phyloP scores from a whole-genome alignment of 2,888 invertebrate species.

The Ectobius pallidus region DNA sequence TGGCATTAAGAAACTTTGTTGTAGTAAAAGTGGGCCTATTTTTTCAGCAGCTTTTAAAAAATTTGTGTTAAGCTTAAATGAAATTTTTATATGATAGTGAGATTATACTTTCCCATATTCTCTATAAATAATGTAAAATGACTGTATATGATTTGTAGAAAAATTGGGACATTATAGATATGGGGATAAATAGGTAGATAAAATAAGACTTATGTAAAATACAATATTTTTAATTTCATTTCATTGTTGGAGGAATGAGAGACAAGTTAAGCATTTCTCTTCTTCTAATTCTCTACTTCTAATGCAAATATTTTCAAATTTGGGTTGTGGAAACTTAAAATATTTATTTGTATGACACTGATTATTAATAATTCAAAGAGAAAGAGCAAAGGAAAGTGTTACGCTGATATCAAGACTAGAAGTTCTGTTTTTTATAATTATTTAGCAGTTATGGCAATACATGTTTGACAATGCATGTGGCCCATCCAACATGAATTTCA shows the following conservation, averaged over 20 bases:
- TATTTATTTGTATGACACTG: neutral
- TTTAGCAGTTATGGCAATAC: no score
- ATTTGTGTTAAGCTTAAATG: no score
- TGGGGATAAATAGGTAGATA: neutral
- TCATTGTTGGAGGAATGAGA: neutral
- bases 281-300: neutral
- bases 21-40: no score
- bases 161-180: neutral
- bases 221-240: neutral
- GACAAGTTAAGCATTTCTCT: neutral
- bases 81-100: no score
- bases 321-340: slow-evolving; percentile 15
- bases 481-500: no score
- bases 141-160: neutral
- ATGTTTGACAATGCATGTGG: no score
- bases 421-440: no score
- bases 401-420: neutral
- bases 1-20: no score
- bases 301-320: neutral
- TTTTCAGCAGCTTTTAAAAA: no score
- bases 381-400: neutral
- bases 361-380: neutral
- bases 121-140: neutral
- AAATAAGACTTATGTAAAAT: slow-evolving; percentile 6
- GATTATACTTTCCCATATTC: neutral